These are phyloP conservation scores for Pseudochaenichthys georgianus DNA, from an alignment of 2,797 vertebrate species.

Conservation along the genomic window DNA sequence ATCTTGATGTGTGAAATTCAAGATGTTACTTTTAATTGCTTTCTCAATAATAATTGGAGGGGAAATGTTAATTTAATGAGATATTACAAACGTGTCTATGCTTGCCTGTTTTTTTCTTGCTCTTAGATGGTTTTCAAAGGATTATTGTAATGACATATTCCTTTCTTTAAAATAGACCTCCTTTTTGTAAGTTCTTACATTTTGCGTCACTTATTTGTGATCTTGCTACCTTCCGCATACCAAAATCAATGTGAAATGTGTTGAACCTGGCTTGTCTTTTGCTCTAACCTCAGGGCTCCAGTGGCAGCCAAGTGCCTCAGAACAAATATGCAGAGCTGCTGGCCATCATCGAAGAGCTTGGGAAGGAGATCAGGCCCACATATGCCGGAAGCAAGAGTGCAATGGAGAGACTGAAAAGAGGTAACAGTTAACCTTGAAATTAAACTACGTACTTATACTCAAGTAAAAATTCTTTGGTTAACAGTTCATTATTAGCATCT, in stretches of 20 bases:
- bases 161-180: background rate
- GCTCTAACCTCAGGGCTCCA: slow-evolving; percentile 85
- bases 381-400: slow-evolving; percentile 99
- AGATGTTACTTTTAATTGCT: background rate
- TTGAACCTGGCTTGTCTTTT: slow-evolving; percentile 10
- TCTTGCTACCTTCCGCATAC: background rate
- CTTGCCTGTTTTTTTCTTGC: no score
- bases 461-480: background rate
- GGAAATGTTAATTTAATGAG: no score
- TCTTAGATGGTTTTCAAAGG: background rate
- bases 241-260: background rate
- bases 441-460: background rate
- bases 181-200: background rate
- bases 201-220: background rate
- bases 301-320: slow-evolving; percentile 94
- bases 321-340: slow-evolving; percentile 99
- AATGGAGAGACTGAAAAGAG: slow-evolving; percentile 98
- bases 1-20: background rate
- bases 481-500: no score
- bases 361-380: slow-evolving; percentile 98
- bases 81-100: no score
- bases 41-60: background rate
- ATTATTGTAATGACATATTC: no score
- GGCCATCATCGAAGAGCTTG: slow-evolving; percentile 97
- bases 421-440: slow-evolving; percentile 68